Evolutionary conservation across 2,797 vertebrate species (phyloP), one percentile per base, ranked within the genome.

Genomic region (Erethizon dorsatum): DNA sequence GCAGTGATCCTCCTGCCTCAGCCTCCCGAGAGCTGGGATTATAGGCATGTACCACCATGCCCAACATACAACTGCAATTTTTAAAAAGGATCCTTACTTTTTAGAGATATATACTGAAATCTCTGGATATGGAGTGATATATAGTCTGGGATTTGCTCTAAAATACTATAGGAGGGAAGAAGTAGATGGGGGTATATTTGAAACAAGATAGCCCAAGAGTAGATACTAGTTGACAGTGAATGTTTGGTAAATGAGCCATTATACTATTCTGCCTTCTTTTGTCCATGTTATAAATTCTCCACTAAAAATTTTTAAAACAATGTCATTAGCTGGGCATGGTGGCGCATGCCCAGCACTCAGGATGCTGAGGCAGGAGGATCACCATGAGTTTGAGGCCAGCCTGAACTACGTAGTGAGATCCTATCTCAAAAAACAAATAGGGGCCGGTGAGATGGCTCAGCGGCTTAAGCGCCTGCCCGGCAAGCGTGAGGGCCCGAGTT

Each of bases 91-190:
- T 93, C 2, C 24, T 85, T 95, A 65, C 7, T 24, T 94, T 95
- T 97, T 91, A 85, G 73, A 95, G 77, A 92, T 50, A 92, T 2
- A 89, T 75, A 57, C 52, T 77, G 20, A 95, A 90, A 90, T 84
- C 57, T 84, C 79, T 93, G 69, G 71, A 45, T 89, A 57, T 97
- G 54, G 57, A 88, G 88, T 96, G 45, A 78, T 90, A 89, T 41
- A 50, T 37, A 83, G 24, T 86, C 47, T 97, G 47, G 26, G 26
- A 92, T 83, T 91, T 92, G 52, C 47, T 88, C 41, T 54, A 94
- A 97, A 89, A 84, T 90, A 94, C 69, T 56, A 69, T 33, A 28
- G 71, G 33, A 95, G 2, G 15, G 54, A 97, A 37, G 41, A 94
- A 92, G 79, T 24, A 18, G 52, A 93, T 83, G 73, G 57, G 45